phyloP scores from a whole-genome alignment of 2,797 vertebrate species.

The Enteromius viviparus region DNA sequence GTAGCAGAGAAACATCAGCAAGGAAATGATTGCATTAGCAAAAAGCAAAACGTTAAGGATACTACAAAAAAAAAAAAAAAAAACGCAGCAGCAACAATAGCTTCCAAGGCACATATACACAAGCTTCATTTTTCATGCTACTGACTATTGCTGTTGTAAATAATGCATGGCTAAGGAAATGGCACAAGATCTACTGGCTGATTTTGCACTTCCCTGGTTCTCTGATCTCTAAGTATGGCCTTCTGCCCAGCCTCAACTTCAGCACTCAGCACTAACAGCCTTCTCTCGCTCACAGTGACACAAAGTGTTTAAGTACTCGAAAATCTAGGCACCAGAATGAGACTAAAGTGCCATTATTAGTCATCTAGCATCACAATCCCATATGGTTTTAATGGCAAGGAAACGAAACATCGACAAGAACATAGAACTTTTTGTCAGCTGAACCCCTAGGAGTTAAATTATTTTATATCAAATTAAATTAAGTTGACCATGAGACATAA shows the following conservation, averaged over 20 bases:
- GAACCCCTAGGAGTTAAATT: not conserved
- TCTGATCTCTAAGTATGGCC: constrained; percentile 40
- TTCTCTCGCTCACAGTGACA: constrained; percentile 26
- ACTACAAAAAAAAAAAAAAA: not conserved
- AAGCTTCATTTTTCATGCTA: constrained; percentile 59
- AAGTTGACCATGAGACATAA: not conserved
- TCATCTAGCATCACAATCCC: constrained; percentile 9
- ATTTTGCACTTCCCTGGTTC: constrained; percentile 47
- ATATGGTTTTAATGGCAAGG: not conserved
- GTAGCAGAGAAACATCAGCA: too few species aligned
- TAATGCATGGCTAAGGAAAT: constrained; percentile 54
- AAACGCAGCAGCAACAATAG: constrained; percentile 5
- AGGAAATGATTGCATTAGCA: constrained; percentile 20
- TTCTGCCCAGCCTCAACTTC: constrained; percentile 30
- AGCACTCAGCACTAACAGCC: constrained; percentile 30
- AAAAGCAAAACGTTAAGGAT: not conserved
- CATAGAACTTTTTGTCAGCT: not conserved
- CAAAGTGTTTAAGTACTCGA: constrained; percentile 20
- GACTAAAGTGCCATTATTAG: not conserved
- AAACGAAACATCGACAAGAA: not conserved
- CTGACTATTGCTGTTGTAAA: constrained; percentile 45
- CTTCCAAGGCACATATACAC: constrained; percentile 23
- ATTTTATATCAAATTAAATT: not conserved
- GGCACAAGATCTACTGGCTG: constrained; percentile 54
- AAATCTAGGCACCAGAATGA: constrained; percentile 14